These are phyloP conservation scores for Mirounga angustirostris DNA, from an alignment of 2,113 vertebrate species.

Conservation along the genomic window DNA sequence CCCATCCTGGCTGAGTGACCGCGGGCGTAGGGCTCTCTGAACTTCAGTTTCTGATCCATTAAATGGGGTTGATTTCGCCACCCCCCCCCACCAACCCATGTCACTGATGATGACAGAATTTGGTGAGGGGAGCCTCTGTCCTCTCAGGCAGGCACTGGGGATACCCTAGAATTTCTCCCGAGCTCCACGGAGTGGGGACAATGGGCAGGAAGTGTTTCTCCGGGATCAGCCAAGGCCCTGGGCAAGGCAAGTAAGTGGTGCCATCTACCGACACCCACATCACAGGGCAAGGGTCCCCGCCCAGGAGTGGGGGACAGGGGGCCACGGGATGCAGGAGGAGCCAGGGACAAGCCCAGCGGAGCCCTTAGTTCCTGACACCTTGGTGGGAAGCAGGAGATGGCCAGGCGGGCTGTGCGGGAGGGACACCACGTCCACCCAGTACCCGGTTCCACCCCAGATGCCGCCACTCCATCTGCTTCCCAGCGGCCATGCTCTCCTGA, in stretches of 20 bases:
- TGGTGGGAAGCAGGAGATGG: not conserved
- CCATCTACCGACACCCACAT: not conserved
- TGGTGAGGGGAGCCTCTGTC: not conserved
- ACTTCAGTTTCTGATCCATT: not conserved
- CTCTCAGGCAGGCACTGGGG: not conserved
- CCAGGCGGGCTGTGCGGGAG: not conserved
- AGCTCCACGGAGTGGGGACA: not conserved
- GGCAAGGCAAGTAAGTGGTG: not conserved
- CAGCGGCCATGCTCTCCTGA: not conserved
- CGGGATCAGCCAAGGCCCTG: too few relatives aligned
- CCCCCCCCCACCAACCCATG: not conserved
- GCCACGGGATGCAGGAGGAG: not conserved
- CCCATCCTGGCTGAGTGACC: too few relatives aligned
- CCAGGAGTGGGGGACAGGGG: not conserved
- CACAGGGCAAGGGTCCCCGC: not conserved
- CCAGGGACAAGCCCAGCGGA: not conserved
- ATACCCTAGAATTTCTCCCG: not conserved
- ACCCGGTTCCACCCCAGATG: fast-evolving
- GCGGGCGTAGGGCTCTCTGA: not conserved
- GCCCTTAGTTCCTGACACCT: not conserved
- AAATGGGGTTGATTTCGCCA: not conserved
- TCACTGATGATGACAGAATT: not conserved
- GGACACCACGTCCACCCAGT: fast-evolving
- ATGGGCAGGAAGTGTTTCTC: too few relatives aligned
- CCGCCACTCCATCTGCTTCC: not conserved